Percentiles rank a stretch among this genome's conserved stretches.
phyloP scores from a whole-genome alignment of 2,113 vertebrate genomes.

The Rhineura floridana region DNA sequence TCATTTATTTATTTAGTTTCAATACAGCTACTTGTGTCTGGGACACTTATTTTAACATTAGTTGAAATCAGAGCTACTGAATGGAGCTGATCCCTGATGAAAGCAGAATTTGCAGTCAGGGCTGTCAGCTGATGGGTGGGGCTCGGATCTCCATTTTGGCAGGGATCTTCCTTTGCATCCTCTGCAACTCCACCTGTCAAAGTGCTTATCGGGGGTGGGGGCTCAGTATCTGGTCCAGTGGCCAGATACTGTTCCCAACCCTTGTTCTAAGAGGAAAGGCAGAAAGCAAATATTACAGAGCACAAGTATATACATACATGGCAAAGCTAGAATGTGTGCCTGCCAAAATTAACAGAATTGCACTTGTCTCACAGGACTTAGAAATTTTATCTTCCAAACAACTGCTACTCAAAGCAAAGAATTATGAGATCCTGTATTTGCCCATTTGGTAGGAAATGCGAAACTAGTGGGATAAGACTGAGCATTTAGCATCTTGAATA shows the following conservation, averaged over 20 bases:
- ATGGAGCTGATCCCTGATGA: neutral
- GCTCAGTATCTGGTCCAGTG: no score
- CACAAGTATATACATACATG: no score
- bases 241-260: no score
- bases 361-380: neutral
- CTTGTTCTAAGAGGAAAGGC: no score
- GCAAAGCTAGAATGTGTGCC: neutral
- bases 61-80: no score
- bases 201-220: no score
- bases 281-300: neutral
- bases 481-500: neutral
- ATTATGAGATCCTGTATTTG: neutral
- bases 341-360: neutral
- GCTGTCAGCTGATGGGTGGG: neutral
- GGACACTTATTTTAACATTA: neutral
- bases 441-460: slow-evolving; percentile 4
- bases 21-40: neutral
- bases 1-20: neutral
- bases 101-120: neutral
- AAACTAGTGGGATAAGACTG: neutral
- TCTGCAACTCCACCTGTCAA: no score
- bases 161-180: no score
- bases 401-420: slow-evolving; percentile 19
- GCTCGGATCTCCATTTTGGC: no score
- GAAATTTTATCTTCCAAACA: neutral